Conservation (phyloP, 2,113 vertebrate genomes). For the Varanus komodoensis region DNA sequence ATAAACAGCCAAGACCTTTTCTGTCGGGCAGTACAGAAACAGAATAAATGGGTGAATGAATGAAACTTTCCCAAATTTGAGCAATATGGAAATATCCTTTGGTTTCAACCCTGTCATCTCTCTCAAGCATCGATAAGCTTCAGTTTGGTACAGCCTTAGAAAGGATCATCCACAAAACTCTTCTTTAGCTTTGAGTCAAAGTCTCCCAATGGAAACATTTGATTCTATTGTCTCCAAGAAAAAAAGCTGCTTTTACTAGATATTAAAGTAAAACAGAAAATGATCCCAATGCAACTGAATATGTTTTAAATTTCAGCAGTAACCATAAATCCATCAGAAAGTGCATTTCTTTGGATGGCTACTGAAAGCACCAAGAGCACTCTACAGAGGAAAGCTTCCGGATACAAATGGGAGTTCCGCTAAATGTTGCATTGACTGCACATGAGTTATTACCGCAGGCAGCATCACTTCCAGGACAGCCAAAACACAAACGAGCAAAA, state of each 20-base stretch:
- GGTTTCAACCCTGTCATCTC: background rate
- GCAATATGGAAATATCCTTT: background rate
- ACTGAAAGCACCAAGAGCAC: background rate
- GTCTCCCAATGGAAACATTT: constrained; percentile 28
- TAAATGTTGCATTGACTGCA: background rate
- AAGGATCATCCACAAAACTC: background rate
- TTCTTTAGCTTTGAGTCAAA: constrained; percentile 7
- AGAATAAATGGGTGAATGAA: background rate
- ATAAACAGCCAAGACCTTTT: too few relatives aligned
- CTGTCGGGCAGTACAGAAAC: background rate
- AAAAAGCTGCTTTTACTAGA: constrained; percentile 29
- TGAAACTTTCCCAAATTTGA: background rate
- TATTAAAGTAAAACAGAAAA: constrained; percentile 30
- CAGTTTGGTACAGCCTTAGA: background rate
- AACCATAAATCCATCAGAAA: constrained; percentile 24
- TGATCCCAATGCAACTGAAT: background rate
- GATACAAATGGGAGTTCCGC: background rate
- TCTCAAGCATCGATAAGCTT: background rate
- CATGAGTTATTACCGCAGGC: background rate
- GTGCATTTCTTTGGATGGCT: constrained; percentile 15
- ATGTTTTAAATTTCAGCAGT: constrained; percentile 23
- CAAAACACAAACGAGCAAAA: constrained; percentile 6
- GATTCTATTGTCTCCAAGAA: constrained; percentile 22
- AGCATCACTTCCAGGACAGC: background rate
- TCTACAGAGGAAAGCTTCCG: background rate